Evolutionary conservation across 2,797 vertebrate species (phyloP).

Genomic region (Geotrypetes seraphini): DNA sequence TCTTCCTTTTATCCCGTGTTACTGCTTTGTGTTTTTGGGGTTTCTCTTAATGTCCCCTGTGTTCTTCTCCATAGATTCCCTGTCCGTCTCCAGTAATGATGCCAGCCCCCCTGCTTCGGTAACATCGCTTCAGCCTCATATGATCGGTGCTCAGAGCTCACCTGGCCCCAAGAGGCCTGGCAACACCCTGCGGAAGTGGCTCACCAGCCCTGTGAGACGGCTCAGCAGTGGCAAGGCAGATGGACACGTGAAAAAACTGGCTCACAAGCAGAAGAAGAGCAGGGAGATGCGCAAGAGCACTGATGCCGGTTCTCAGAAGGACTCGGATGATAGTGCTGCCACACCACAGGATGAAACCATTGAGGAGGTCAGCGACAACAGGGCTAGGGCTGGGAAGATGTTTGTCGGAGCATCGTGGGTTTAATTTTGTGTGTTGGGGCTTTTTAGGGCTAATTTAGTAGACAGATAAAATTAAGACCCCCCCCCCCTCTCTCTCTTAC

Average conservation of each 20-base stretch:
- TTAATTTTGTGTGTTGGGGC: not conserved
- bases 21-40: not conserved
- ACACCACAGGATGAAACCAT: slow-evolving; percentile 93
- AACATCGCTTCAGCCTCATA: slow-evolving; percentile 83
- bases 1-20: not conserved
- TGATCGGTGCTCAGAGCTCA: slow-evolving; percentile 83
- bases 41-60: not conserved
- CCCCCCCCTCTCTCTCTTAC: not conserved
- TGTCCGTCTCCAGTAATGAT: slow-evolving; percentile 92
- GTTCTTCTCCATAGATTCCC: slow-evolving; percentile 61
- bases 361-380: slow-evolving; percentile 77
- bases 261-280: slow-evolving; percentile 94
- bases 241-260: slow-evolving; percentile 91
- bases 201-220: slow-evolving; percentile 90
- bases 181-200: slow-evolving; percentile 94
- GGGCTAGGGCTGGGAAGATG: accelerated
- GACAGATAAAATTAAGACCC: accelerated
- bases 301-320: slow-evolving; percentile 84
- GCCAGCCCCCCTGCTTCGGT: slow-evolving; percentile 88
- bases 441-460: no score
- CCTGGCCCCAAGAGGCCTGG: slow-evolving; percentile 92
- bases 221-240: slow-evolving; percentile 96
- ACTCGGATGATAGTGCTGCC: slow-evolving; percentile 90
- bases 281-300: slow-evolving; percentile 87
- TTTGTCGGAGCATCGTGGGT: not conserved